Base-by-base conservation (phyloP, 1,140 invertebrate species). In the Habropoda laboriosa region DNA sequence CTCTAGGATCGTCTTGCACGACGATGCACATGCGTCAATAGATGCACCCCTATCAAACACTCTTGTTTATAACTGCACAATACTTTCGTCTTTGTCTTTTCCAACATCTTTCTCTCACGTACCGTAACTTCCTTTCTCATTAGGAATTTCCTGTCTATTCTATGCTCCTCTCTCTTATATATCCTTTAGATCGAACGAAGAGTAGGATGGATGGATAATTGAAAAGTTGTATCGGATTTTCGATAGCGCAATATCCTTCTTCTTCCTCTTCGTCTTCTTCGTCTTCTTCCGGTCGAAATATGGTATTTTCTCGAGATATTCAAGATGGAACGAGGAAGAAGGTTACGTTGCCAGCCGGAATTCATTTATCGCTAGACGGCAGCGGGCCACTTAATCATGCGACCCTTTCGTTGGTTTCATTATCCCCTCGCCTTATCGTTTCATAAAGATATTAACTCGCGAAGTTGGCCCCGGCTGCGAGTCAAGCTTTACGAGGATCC, bases 381-480 rank as follows among this genome's bases (percentile, higher is more conserved):
- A 64, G 64, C 67, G 58, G 60, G 53, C 63, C 74, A 81, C 73
- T 85, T 86, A 86, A 85, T 86, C 79, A 85, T 63, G 73, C 58
- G 82, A 74, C 51, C 74, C 70, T 78, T 84, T 81, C 82, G 79
- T 81, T 57, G 60, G 57, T 86, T 86, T 85, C 79, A 85, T 86
- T 85, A 85, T 81, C 74, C 55, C 30, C 40, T 42, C 73, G 74
- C 42, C 64, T 85, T 85, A 84, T 86, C 83, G 64, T 85, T 85
- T 85, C 74, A 86, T 79, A 86, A 85, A 85, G 82, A 81, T 85
- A 86, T 81, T 82, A 85, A 86, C 74, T 78, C 74, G 74, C 63
- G 53, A 81, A 86, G 72, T 76, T 71, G 49, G 79, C 68, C n/a
- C n/a, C 51, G 40, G 78, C 10, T 21, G 60, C 68, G 74, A 85